These are phyloP conservation scores for Syrrhaptes paradoxus DNA, from an alignment of 2,113 vertebrate genomes.

Conservation along the genomic window DNA sequence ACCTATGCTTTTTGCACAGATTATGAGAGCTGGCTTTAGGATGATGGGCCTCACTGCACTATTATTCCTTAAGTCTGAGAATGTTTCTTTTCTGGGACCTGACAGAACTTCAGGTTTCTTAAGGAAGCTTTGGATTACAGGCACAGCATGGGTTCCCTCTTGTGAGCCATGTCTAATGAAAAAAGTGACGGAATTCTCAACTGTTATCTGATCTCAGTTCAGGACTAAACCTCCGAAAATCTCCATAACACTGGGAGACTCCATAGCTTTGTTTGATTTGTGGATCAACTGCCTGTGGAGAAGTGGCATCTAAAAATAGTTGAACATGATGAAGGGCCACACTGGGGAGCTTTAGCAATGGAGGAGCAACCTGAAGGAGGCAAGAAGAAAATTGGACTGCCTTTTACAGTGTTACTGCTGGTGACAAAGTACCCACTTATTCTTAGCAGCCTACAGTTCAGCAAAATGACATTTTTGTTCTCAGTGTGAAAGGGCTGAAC, in stretches of 20 bases:
- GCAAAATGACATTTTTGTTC: neutral
- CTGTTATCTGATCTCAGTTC: conserved; percentile 9
- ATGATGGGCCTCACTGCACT: neutral
- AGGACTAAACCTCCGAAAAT: conserved; percentile 23
- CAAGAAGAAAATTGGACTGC: conserved; percentile 35
- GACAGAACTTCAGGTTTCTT: conserved; percentile 2
- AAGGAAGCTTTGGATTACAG: conserved; percentile 24
- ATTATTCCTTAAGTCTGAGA: neutral
- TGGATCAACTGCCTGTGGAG: conserved; percentile 62
- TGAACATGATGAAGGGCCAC: conserved; percentile 15
- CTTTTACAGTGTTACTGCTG: neutral
- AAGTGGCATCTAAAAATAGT: conserved; percentile 58
- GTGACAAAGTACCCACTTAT: conserved; percentile 33
- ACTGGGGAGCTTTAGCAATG: neutral
- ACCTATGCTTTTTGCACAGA: neutral
- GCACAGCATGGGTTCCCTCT: conserved; percentile 34
- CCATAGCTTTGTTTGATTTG: conserved; percentile 27
- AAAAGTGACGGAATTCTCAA: conserved; percentile 43
- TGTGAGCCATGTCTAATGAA: conserved; percentile 2
- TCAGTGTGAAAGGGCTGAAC: neutral
- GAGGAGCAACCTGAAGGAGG: conserved; percentile 22
- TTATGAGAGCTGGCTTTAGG: neutral
- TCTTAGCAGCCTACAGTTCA: conserved; percentile 25
- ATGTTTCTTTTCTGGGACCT: conserved; percentile 12
- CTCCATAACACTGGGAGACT: conserved; percentile 6